A percentile compares a stretch with the other conserved stretches of the same genome.
These are phyloP conservation scores for Drosophila bipectinata DNA, from an alignment of 1,140 invertebrate genomes.

Conservation along the genomic window DNA sequence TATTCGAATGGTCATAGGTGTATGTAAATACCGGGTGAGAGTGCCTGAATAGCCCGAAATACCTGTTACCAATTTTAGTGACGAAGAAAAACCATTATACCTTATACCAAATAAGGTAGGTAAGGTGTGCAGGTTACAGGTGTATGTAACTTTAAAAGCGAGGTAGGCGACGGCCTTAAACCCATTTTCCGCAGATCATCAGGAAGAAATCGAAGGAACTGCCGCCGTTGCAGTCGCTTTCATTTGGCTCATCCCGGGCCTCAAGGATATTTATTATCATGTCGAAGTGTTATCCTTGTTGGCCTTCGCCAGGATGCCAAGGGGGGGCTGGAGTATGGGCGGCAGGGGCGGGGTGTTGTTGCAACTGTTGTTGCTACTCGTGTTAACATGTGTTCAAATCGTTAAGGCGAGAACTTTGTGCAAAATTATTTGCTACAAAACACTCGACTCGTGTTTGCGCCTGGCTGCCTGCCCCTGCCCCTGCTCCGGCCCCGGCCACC, in stretches of 20 bases:
- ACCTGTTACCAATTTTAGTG: too few relatives aligned
- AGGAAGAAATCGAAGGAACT: neutral
- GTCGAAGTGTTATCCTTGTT: constrained; percentile 76
- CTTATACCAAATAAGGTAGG: too few relatives aligned
- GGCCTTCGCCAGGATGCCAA: constrained; percentile 20
- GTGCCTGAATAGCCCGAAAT: too few relatives aligned
- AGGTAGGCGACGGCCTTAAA: neutral
- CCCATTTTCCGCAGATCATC: neutral
- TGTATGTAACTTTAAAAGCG: too few relatives aligned
- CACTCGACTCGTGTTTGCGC: constrained; percentile 77
- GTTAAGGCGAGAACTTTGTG: constrained; percentile 81
- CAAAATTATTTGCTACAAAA: constrained; percentile 82
- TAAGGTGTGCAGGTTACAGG: too few relatives aligned
- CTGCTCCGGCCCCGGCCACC: neutral
- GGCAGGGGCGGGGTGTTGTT: constrained; percentile 33
- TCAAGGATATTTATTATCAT: constrained; percentile 75
- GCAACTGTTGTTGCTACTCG: constrained; percentile 73
- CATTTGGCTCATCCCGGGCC: constrained; percentile 9
- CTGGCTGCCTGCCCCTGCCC: constrained; percentile 40
- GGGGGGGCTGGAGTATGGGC: too few relatives aligned
- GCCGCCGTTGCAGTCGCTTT: constrained; percentile 3
- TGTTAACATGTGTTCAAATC: constrained; percentile 82
- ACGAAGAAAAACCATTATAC: too few relatives aligned
- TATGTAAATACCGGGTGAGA: too few relatives aligned
- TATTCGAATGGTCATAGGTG: too few relatives aligned